A percentile compares a stretch with the other conserved stretches of the same genome.
Conservation (phyloP, 1,140 invertebrate genomes). For the Branchinecta lindahli region DNA sequence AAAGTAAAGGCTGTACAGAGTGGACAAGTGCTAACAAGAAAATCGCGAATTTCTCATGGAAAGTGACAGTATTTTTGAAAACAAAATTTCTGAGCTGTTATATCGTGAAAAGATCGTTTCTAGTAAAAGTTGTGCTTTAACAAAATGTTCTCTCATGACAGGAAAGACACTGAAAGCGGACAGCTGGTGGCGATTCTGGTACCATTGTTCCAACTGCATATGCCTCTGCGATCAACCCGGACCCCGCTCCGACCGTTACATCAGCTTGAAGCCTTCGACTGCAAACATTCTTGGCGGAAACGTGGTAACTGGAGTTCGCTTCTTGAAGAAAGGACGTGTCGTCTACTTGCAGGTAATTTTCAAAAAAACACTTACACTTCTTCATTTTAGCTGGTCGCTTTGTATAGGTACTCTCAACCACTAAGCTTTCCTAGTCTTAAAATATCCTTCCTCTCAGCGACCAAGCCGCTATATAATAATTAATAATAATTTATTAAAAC, state of each 20-base stretch:
- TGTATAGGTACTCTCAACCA: constrained; percentile 14
- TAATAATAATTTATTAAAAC: too few species aligned
- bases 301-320: constrained; percentile 57
- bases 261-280: constrained; percentile 48
- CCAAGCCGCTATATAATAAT: too few species aligned
- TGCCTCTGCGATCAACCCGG: constrained; percentile 67
- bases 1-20: too few species aligned
- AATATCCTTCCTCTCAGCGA: too few species aligned
- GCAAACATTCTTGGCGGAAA: constrained; percentile 54
- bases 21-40: too few species aligned
- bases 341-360: constrained; percentile 41
- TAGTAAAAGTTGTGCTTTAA: too few species aligned
- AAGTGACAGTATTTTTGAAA: too few species aligned
- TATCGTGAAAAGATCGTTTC: too few species aligned
- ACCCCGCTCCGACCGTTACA: constrained; percentile 51
- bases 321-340: constrained; percentile 53
- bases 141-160: neutral
- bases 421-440: too few species aligned
- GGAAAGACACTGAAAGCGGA: constrained; percentile 52
- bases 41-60: too few species aligned
- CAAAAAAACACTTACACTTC: neutral
- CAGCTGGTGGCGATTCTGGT: constrained; percentile 66
- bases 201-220: constrained; percentile 78
- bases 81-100: too few species aligned
- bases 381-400: neutral